Evolutionary conservation across 2,797 vertebrate species (phyloP).

Genomic region (Cryptoblepharus egeriae): DNA sequence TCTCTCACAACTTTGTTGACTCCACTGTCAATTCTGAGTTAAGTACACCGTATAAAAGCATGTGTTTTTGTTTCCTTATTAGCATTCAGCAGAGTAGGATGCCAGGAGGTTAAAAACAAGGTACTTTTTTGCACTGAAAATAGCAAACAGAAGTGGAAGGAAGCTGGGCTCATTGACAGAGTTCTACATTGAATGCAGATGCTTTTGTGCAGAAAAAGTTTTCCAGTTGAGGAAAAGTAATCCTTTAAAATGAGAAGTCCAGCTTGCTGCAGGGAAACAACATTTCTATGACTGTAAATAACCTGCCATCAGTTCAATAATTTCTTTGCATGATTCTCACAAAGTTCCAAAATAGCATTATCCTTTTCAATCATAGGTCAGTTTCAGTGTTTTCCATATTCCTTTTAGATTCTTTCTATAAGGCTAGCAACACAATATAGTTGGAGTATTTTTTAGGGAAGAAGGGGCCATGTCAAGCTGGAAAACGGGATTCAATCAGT

Average conservation of each 20-base stretch:
- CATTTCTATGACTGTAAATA: conserved; percentile 17
- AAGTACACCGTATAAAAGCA: conserved; percentile 35
- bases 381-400: conserved; percentile 18
- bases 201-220: conserved; percentile 32
- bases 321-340: background rate
- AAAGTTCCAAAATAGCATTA: background rate
- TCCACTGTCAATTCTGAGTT: conserved; percentile 31
- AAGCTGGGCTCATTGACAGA: conserved; percentile 40
- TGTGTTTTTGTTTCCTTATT: conserved; percentile 39
- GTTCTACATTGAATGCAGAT: conserved; percentile 5
- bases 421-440: background rate
- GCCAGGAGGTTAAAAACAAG: conserved; percentile 41
- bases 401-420: background rate
- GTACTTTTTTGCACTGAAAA: conserved; percentile 35
- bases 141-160: conserved; percentile 21
- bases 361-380: conserved; percentile 12
- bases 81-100: conserved; percentile 37
- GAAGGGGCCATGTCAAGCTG: too few relatives aligned
- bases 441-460: too few relatives aligned
- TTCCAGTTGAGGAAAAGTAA: conserved; percentile 40
- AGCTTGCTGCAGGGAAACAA: conserved; percentile 22
- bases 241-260: conserved; percentile 31
- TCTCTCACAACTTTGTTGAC: conserved; percentile 3
- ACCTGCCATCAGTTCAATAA: conserved; percentile 17
- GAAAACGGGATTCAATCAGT: too few relatives aligned